A percentile compares a stretch with the other conserved stretches of the same genome.
phyloP scores from a whole-genome alignment of 2,888 invertebrate genomes.

The Agrilus cyanescens region DNA sequence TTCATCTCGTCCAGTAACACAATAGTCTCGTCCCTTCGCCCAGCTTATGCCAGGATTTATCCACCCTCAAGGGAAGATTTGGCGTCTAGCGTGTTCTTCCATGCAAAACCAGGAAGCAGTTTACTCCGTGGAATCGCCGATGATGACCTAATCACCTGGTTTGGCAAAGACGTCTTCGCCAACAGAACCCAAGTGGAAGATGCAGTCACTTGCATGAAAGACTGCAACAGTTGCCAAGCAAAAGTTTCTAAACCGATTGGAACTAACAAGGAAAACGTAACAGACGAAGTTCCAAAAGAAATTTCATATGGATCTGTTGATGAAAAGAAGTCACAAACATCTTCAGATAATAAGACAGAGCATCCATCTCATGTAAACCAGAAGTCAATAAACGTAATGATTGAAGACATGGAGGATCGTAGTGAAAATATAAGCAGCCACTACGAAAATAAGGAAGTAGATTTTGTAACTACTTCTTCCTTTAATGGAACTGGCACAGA shows the following conservation, averaged over 20 bases:
- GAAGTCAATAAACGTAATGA: no score
- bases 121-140: conserved; percentile 49
- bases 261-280: no score
- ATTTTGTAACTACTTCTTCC: conserved; percentile 3
- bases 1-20: conserved; percentile 47
- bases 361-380: no score
- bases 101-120: conserved; percentile 46
- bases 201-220: background rate
- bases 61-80: conserved; percentile 49
- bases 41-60: conserved; percentile 51
- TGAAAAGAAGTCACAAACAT: no score
- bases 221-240: no score
- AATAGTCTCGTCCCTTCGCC: conserved; percentile 48
- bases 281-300: no score
- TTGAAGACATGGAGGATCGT: no score
- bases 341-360: no score
- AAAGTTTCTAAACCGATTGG: no score
- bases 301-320: no score
- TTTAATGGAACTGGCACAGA: no score
- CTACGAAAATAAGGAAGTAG: conserved; percentile 3
- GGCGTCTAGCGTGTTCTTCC: conserved; percentile 53
- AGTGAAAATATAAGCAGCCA: no score
- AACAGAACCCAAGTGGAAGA: conserved; percentile 22
- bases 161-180: conserved; percentile 46
- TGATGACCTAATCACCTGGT: conserved; percentile 56